Evolutionary conservation across 2,113 vertebrate species (phyloP).

Genomic region (Apodemus speciosus): DNA sequence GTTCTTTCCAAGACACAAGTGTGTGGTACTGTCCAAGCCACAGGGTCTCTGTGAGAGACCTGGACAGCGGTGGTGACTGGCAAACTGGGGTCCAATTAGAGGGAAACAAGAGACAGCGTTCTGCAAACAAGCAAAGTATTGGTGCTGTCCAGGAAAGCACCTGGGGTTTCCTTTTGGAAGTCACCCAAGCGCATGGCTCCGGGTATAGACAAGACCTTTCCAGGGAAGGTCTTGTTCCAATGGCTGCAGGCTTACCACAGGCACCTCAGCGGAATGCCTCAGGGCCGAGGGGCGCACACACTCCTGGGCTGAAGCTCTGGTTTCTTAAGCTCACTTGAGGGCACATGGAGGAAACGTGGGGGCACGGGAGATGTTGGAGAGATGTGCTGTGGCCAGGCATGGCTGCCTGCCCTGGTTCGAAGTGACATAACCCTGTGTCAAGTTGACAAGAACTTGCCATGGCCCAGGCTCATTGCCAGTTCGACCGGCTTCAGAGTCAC

Average conservation of each 20-base stretch:
- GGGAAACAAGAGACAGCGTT: not conserved
- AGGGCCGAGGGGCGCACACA: too few relatives aligned
- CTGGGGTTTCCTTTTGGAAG: not conserved
- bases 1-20: not conserved
- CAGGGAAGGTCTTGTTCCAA: not conserved
- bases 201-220: not conserved
- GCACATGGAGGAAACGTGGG: not conserved
- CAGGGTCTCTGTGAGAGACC: not conserved
- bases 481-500: not conserved
- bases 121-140: not conserved
- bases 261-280: not conserved
- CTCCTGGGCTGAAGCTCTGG: not conserved
- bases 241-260: not conserved
- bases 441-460: not conserved
- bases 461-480: too few relatives aligned
- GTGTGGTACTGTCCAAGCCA: rapidly evolving
- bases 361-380: not conserved
- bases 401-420: too few relatives aligned
- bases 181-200: not conserved
- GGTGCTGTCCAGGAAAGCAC: not conserved
- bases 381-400: not conserved
- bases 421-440: not conserved
- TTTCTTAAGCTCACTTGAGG: not conserved
- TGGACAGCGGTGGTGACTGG: not conserved
- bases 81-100: not conserved